Evolutionary conservation across 2,797 vertebrate species (phyloP), one percentile per base, ranked within the genome.

Genomic region (Lagocephalus sceleratus): DNA sequence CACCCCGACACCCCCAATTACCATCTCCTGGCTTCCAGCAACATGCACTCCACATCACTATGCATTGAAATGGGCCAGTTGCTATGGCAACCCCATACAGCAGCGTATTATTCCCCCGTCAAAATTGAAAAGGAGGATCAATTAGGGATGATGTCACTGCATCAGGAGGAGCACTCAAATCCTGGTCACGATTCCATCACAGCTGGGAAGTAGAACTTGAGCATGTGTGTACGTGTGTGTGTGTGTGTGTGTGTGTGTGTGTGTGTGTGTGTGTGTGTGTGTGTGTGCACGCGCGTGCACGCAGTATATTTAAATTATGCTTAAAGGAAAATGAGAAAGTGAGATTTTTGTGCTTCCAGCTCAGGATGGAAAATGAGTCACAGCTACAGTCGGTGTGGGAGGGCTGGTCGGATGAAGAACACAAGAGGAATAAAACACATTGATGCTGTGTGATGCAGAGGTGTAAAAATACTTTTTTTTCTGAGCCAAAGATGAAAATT

Each of bases 91-190:
- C 86, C 39, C 60, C 73, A 79, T 80, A 84, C 54, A 72, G 76
- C 68, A 61, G 75, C 66, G 76, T 71, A 76, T 72, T 56, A 75
- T 71, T 73, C 53, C 55, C 52, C 51, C 61, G 63, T 68, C 70
- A 68, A 62, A 64, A 73, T 73, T 81, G 42, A 73, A 35, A 78
- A 77, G 56, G 68, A 58, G 72, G 80, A 84, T 83, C 83, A 81
- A 84, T 86, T 86, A 83, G 76, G 51, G 63, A 78, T 82, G 85
- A 86, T 80, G 79, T 79, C 79, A 83, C 43, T 63, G 64, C 68
- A 12, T 75, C 61, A 66, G 55, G 64, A 47, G 7, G 58, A 61
- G 42, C 43, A 47, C 70, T 75, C 26, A 54, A 61, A 62, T 63
- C 53, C 64, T 11, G 25, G 76, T 70, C 72, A 66, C 3, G 22